These are phyloP conservation scores for Callorhinus ursinus DNA, from an alignment of 2,113 vertebrate genomes.

Conservation along the genomic window DNA sequence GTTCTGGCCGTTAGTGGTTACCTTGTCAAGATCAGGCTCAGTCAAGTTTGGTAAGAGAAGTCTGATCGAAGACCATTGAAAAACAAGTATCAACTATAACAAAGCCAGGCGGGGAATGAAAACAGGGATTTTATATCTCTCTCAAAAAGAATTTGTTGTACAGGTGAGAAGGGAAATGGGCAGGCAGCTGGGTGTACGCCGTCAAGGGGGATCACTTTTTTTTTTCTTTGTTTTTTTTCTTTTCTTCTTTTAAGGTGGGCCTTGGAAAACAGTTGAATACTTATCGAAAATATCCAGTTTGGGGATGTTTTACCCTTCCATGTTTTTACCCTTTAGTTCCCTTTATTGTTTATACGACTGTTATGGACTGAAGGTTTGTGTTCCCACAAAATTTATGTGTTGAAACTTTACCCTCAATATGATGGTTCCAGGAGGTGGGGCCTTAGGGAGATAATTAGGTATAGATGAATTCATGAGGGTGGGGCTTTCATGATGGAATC, in stretches of 20 bases:
- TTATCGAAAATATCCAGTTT: background rate
- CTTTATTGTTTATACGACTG: background rate
- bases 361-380: background rate
- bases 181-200: background rate
- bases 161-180: background rate
- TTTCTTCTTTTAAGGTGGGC: background rate
- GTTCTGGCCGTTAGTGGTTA: background rate
- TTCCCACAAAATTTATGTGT: background rate
- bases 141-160: background rate
- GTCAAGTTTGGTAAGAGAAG: background rate
- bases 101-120: background rate
- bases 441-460: background rate
- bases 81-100: background rate
- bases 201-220: background rate
- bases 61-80: background rate
- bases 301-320: background rate
- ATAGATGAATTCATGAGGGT: background rate
- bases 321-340: background rate
- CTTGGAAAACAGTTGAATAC: background rate
- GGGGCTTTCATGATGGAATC: background rate
- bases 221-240: background rate
- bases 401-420: background rate
- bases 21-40: background rate
- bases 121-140: background rate
- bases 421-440: background rate